Conservation (phyloP, 2,888 invertebrate genomes). For the Sarcophaga carnaria region DNA sequence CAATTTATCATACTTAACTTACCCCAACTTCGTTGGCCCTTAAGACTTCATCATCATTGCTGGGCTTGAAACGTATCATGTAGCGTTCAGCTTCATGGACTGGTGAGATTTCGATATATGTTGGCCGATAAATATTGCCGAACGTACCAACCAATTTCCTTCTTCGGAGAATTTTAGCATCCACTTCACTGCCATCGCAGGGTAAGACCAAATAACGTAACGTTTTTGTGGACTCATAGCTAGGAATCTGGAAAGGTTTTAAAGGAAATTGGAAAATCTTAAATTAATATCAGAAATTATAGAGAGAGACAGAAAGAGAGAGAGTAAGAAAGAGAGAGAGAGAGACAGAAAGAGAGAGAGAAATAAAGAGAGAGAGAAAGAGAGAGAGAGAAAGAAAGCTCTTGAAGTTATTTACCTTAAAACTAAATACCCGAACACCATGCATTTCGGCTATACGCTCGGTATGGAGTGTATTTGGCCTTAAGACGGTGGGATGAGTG, state of each 20-base stretch:
- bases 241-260: constrained; percentile 48
- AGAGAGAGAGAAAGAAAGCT: no score
- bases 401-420: constrained; percentile 82
- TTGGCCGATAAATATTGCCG: constrained; percentile 82
- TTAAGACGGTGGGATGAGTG: constrained; percentile 80
- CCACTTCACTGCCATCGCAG: constrained; percentile 83
- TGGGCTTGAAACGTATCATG: constrained; percentile 82
- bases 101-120: constrained; percentile 80
- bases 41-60: constrained; percentile 83
- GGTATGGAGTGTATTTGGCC: constrained; percentile 82
- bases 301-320: no score
- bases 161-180: constrained; percentile 82
- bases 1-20: constrained; percentile 64
- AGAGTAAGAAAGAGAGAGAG: no score
- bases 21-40: constrained; percentile 83
- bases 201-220: constrained; percentile 83
- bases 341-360: no score
- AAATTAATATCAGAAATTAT: no score
- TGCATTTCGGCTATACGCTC: constrained; percentile 83
- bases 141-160: constrained; percentile 79
- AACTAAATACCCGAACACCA: constrained; percentile 83
- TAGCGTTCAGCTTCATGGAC: constrained; percentile 82
- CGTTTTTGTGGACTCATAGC: constrained; percentile 26
- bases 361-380: no score
- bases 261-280: constrained; percentile 3